Evolutionary conservation across 2,797 vertebrate species (phyloP).

Genomic region (Xiphophorus birchmanni): DNA sequence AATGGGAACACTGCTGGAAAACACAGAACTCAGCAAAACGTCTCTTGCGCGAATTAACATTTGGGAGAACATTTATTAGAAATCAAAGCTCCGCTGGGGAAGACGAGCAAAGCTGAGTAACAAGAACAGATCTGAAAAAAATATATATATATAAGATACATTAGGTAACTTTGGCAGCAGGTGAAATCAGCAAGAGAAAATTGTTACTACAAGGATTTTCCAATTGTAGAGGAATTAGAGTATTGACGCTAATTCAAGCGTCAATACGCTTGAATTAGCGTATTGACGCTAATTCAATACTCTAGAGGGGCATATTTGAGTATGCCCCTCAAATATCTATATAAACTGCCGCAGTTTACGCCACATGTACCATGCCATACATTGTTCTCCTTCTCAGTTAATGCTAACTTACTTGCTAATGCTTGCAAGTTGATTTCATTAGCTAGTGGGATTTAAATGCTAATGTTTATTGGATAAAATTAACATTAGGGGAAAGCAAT

Average conservation of each 20-base stretch:
- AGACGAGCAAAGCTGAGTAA: neutral
- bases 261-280: too few species aligned
- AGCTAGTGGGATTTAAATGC: neutral
- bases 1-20: constrained; percentile 11
- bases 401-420: neutral
- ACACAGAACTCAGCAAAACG: constrained; percentile 33
- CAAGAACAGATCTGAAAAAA: neutral
- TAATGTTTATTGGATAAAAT: neutral
- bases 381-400: neutral
- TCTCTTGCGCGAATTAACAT: constrained; percentile 6
- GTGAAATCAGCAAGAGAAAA: neutral
- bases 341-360: neutral
- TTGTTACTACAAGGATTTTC: neutral
- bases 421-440: neutral
- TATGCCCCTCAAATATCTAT: neutral
- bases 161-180: neutral
- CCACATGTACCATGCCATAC: neutral
- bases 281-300: too few species aligned
- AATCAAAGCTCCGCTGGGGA: constrained; percentile 4
- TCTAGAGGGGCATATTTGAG: too few species aligned
- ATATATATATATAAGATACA: neutral
- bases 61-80: constrained; percentile 19
- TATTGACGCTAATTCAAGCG: too few species aligned
- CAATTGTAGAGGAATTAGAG: neutral
- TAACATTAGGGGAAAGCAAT: neutral